A percentile compares a stretch with the other conserved stretches of the same genome.
Conservation (phyloP, 1,140 invertebrate species). For the Drosophila grimshawi region DNA sequence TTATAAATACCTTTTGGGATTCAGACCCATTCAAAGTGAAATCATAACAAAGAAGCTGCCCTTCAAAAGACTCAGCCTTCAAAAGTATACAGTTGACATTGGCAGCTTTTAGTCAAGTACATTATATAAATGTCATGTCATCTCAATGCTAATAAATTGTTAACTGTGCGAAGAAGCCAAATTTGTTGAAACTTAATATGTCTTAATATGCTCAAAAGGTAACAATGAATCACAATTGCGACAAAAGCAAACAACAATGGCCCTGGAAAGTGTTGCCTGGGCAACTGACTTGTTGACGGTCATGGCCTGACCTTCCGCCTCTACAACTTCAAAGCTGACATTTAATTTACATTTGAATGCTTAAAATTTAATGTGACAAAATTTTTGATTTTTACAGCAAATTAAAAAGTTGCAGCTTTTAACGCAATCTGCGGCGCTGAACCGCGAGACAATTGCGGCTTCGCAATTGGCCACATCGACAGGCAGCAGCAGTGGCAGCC, state of each 20-base stretch:
- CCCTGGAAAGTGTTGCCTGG: conserved; percentile 10
- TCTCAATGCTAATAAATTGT: neutral
- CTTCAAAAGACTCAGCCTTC: no score
- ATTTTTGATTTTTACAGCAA: conserved; percentile 68
- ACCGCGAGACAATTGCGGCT: conserved; percentile 84
- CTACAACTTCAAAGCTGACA: conserved; percentile 1
- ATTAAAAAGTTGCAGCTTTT: conserved; percentile 84
- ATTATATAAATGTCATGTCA: neutral
- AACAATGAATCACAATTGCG: neutral
- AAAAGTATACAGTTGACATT: no score
- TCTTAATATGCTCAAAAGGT: neutral
- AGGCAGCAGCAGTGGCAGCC: conserved; percentile 35
- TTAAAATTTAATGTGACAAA: conserved; percentile 12
- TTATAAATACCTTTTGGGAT: no score
- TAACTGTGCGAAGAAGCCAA: neutral
- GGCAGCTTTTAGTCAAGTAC: no score
- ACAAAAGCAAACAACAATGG: neutral
- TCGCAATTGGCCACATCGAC: conserved; percentile 84
- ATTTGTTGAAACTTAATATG: conserved; percentile 12
- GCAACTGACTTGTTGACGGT: conserved; percentile 26
- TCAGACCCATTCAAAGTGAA: no score
- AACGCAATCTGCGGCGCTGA: conserved; percentile 83
- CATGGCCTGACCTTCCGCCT: neutral
- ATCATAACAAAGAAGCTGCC: no score
- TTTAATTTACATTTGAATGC: neutral